Evolutionary conservation across 2,797 vertebrate species (phyloP).

Genomic region (Zalophus californianus): DNA sequence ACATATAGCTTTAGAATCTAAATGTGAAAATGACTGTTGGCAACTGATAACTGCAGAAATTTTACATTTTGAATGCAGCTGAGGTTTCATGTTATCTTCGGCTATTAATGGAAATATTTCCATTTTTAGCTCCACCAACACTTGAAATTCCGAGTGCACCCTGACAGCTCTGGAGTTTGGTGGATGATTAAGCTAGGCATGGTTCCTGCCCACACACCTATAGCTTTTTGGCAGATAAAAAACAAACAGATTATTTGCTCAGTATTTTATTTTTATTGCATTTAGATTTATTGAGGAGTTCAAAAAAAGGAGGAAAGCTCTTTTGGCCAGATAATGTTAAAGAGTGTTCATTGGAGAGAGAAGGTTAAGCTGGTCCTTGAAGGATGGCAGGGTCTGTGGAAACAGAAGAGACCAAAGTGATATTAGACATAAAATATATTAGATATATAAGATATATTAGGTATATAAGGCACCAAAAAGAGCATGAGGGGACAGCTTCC

Average conservation of each 20-base stretch:
- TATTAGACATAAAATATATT: background rate
- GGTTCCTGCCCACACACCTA: background rate
- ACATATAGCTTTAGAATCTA: background rate
- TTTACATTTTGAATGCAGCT: background rate
- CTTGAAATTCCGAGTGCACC: background rate
- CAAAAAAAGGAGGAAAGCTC: background rate
- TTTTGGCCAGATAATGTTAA: background rate
- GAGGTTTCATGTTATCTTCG: background rate
- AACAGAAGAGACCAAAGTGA: background rate
- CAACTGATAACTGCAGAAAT: background rate
- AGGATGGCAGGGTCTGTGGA: background rate
- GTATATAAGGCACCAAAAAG: background rate
- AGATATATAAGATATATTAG: background rate
- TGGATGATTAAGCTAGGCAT: background rate
- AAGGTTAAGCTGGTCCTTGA: background rate
- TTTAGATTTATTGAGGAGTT: slow-evolving; percentile 3
- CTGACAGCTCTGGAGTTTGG: background rate
- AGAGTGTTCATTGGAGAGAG: background rate
- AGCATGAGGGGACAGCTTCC: background rate
- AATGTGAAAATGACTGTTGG: background rate
- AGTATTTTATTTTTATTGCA: slow-evolving; percentile 18
- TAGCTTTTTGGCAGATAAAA: background rate
- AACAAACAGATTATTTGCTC: background rate
- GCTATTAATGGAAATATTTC: background rate
- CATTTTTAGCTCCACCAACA: background rate